These are phyloP conservation scores for Holocentrus rufus DNA, from an alignment of 2,797 vertebrate species.

Conservation along the genomic window DNA sequence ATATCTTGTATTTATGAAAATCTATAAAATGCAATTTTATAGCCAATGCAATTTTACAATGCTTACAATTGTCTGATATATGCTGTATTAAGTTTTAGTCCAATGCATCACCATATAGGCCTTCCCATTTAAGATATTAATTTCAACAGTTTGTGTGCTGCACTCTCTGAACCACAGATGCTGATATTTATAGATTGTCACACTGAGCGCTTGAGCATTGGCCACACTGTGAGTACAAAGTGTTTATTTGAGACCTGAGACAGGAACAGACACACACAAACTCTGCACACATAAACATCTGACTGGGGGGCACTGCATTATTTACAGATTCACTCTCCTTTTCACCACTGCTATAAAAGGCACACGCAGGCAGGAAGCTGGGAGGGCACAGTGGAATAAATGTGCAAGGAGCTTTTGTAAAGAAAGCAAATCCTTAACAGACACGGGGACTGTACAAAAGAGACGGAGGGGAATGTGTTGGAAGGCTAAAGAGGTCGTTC, in stretches of 20 bases:
- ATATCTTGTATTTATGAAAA: background rate
- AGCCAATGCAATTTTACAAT: too few relatives aligned
- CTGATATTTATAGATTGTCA: constrained; percentile 59
- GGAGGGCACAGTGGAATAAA: constrained; percentile 13
- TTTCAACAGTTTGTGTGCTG: constrained; percentile 44
- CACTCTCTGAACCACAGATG: constrained; percentile 22
- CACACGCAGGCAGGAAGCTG: constrained; percentile 34
- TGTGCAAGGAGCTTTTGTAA: constrained; percentile 29
- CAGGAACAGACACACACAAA: constrained; percentile 28
- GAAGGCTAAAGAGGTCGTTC: constrained; percentile 28
- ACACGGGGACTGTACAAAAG: constrained; percentile 5
- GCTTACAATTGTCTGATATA: background rate
- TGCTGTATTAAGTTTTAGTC: background rate
- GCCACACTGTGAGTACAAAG: constrained; percentile 47
- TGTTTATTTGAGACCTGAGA: constrained; percentile 66
- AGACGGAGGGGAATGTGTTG: constrained; percentile 25
- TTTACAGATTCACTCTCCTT: constrained; percentile 69
- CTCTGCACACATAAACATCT: constrained; percentile 27
- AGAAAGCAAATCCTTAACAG: constrained; percentile 18
- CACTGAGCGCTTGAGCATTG: constrained; percentile 25
- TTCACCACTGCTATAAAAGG: constrained; percentile 70
- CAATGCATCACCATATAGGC: background rate
- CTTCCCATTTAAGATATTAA: background rate
- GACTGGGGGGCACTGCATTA: constrained; percentile 64
- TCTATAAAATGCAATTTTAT: background rate